Evolutionary conservation across 2,797 vertebrate genomes (phyloP).

Genomic region (Nannoperca obscura): DNA sequence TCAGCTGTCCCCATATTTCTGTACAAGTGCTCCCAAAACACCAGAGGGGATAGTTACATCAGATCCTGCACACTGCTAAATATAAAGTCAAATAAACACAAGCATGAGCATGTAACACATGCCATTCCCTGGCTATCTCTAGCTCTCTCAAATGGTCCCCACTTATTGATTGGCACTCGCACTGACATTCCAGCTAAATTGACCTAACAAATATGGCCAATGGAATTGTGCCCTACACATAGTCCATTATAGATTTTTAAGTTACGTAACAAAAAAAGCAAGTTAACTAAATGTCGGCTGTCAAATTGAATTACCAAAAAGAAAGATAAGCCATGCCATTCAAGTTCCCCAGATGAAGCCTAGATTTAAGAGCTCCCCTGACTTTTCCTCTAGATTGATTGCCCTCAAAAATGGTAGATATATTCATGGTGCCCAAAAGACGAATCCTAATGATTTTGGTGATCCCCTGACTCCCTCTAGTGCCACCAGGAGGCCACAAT

Average conservation of each 20-base stretch:
- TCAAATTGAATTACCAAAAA: slow-evolving; percentile 42
- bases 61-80: slow-evolving; percentile 14
- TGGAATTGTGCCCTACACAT: slow-evolving; percentile 28
- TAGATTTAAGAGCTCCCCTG: neutral
- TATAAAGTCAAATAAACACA: slow-evolving; percentile 10
- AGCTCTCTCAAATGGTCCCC: slow-evolving; percentile 13
- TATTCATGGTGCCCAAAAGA: neutral
- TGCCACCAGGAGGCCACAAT: neutral
- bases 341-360: neutral
- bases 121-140: neutral
- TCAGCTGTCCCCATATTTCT: neutral
- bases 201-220: slow-evolving; percentile 39
- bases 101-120: slow-evolving; percentile 6
- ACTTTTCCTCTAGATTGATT: neutral
- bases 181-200: slow-evolving; percentile 42
- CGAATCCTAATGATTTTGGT: neutral
- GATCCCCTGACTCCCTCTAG: neutral
- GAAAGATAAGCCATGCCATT: slow-evolving; percentile 9
- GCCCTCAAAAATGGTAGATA: neutral
- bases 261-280: slow-evolving; percentile 58
- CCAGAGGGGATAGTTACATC: slow-evolving; percentile 10
- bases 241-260: slow-evolving; percentile 50
- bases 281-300: slow-evolving; percentile 41
- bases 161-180: slow-evolving; percentile 39
- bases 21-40: neutral